Percentiles rank a stretch among this genome's conserved stretches.
Evolutionary conservation across 1,140 invertebrate genomes (phyloP).

Genomic region (Plectus sambesii): DNA sequence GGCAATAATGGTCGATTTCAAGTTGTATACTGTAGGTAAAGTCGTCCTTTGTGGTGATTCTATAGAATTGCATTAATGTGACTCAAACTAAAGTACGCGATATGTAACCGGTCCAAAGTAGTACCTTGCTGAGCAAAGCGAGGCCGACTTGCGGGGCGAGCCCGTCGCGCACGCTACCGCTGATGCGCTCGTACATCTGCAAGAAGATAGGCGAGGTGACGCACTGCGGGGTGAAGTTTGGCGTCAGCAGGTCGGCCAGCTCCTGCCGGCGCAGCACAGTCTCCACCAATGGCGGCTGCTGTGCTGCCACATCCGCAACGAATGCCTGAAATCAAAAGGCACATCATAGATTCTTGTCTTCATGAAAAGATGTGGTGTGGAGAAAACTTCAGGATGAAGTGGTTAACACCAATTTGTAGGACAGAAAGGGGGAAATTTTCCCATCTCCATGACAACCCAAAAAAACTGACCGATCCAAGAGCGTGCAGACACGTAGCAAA

Average conservation of each 20-base stretch:
- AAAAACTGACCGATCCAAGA: constrained; percentile 16
- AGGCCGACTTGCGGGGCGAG: constrained; percentile 15
- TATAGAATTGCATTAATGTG: no score
- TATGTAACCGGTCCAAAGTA: no score
- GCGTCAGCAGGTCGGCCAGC: constrained; percentile 18
- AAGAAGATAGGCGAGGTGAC: constrained; percentile 14
- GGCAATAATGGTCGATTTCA: no score
- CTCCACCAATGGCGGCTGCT: constrained; percentile 22
- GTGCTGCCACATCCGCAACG: constrained; percentile 13
- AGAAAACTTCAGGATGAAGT: no score
- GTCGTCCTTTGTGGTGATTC: no score
- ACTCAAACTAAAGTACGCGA: no score
- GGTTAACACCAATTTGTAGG: no score
- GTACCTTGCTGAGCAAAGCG: constrained; percentile 17
- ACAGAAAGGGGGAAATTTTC: neutral
- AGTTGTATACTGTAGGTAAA: no score
- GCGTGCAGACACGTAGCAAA: constrained; percentile 16
- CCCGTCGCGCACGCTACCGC: constrained; percentile 20
- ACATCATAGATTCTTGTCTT: neutral
- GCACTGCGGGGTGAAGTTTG: constrained; percentile 27
- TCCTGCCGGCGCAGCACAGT: constrained; percentile 25
- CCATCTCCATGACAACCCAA: neutral
- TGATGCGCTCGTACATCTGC: constrained; percentile 24
- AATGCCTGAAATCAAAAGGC: constrained; percentile 15
- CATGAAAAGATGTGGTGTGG: neutral